phyloP scores from a whole-genome alignment of 92 coral and sea anemone species.

The Hydrozoanthus gracilis region DNA sequence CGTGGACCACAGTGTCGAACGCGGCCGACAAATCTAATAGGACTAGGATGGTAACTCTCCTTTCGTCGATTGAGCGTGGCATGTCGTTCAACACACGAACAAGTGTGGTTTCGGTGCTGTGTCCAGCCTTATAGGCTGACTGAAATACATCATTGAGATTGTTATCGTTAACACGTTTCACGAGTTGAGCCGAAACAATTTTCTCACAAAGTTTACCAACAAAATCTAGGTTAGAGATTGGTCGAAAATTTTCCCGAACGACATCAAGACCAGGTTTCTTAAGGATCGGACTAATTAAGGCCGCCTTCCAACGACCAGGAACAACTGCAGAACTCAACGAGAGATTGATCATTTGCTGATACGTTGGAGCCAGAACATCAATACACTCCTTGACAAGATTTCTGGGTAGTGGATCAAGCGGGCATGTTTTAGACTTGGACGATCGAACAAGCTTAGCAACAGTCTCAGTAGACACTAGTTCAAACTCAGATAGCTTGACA shows the following conservation, averaged over 20 bases:
- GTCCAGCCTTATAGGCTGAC: conserved; percentile 29
- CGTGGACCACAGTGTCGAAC: conserved; percentile 14
- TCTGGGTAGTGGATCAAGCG: conserved; percentile 38
- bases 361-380: conserved; percentile 29
- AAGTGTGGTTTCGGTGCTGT: conserved; percentile 28
- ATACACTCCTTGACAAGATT: conserved; percentile 30
- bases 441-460: conserved; percentile 24
- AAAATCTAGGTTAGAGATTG: conserved; percentile 6
- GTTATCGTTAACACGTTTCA: conserved; percentile 20
- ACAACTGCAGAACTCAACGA: conserved; percentile 31
- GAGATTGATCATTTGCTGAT: conserved; percentile 35
- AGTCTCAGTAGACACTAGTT: conserved; percentile 31
- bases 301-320: conserved; percentile 33
- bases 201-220: conserved; percentile 20
- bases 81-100: conserved; percentile 29
- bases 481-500: conserved; percentile 29
- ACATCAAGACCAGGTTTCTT: conserved; percentile 24
- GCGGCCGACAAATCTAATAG: background rate
- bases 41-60: conserved; percentile 8
- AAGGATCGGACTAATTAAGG: conserved; percentile 13
- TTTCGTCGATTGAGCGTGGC: conserved; percentile 14
- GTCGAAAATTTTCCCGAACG: conserved; percentile 1
- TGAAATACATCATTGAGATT: conserved; percentile 12
- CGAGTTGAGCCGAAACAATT: conserved; percentile 1
- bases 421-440: conserved; percentile 24